Percentiles rank a stretch among this genome's conserved stretches.
These are phyloP conservation scores for Cavia aperea DNA, from an alignment of 2,113 vertebrate species.

Conservation along the genomic window DNA sequence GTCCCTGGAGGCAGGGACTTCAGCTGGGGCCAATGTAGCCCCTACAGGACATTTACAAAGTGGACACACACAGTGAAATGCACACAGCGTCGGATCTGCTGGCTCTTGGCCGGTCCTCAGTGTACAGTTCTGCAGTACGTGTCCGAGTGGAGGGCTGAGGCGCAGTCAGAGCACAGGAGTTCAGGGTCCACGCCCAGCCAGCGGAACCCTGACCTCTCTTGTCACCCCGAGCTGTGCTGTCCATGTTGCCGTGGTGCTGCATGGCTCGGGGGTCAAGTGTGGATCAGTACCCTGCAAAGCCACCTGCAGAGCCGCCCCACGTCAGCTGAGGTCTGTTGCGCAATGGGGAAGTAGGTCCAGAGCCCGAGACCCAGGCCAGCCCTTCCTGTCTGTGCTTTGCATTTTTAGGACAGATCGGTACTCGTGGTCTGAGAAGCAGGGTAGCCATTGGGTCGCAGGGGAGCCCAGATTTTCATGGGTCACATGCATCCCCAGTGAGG, in stretches of 20 bases:
- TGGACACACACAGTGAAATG: too few species aligned
- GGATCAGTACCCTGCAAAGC: not conserved
- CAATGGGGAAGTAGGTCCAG: not conserved
- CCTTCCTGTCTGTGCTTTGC: not conserved
- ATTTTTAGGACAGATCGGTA: not conserved
- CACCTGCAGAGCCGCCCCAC: not conserved
- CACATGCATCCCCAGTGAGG: not conserved
- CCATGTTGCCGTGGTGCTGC: not conserved
- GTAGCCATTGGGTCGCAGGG: fast-evolving
- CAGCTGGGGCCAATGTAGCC: not conserved
- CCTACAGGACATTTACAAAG: fast-evolving
- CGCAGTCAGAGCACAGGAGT: fast-evolving
- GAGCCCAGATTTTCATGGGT: not conserved
- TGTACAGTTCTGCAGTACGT: not conserved
- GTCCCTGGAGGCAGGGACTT: not conserved
- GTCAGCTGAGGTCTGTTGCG: fast-evolving
- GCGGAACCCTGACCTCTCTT: not conserved
- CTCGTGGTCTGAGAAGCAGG: not conserved
- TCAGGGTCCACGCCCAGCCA: not conserved
- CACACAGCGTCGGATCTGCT: not conserved
- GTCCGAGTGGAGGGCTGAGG: fast-evolving
- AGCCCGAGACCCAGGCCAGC: fast-evolving
- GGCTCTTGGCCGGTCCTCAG: not conserved
- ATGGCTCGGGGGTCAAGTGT: not conserved
- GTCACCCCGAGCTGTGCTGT: fast-evolving